Evolutionary conservation across 2,113 vertebrate genomes (phyloP), one percentile per base, ranked within the genome.

Genomic region (Ploceus nigricollis): DNA sequence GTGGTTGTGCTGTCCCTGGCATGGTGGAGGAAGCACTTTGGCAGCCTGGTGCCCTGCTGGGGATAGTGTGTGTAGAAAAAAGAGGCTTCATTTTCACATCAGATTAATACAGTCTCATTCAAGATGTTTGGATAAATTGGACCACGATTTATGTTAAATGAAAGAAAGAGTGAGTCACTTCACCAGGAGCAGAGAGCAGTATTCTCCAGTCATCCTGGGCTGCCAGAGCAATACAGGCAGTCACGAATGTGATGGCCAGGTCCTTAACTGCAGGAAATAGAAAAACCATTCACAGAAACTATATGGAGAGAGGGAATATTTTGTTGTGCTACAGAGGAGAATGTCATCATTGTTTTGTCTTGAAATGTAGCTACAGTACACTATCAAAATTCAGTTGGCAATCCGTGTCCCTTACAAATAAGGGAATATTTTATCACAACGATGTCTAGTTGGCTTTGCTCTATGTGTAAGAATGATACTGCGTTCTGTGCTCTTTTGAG

Each of bases 381-480:
- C 24, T 48, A 40, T 68, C 66, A 48, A 39, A 84, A 89, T 76
- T 53, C 53, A 20, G 0, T 33, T 48, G 61, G 14, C 21, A 60
- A 9, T 75, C 69, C 17, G 1, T 2, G 14, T 83, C 12, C 44
- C 68, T 42, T 56, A 5, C 20, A 63, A 66, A 39, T 15, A 9
- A 1, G 15, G 71, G 64, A 77, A 40, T 77, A 58, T 88, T 85
- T 54, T 61, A 47, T 45, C 76, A 22, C 58, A 42, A 33, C 8
- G 15, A 4, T 40, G 48, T 8, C 33, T 57, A 3, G 13, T 5
- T 76, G 63, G 82, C 56, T 58, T 30, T 77, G 54, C 50, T 68
- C 28, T 80, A 0, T 0, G 0, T 73, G 35, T 47, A 6, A 35
- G 56, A 51, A 44, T 1, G 37, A 13, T 60, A 2, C 71, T 0